Evolutionary conservation across 2,797 vertebrate species (phyloP), one percentile per base, ranked within the genome.

Genomic region (Tolypeutes matacus): DNA sequence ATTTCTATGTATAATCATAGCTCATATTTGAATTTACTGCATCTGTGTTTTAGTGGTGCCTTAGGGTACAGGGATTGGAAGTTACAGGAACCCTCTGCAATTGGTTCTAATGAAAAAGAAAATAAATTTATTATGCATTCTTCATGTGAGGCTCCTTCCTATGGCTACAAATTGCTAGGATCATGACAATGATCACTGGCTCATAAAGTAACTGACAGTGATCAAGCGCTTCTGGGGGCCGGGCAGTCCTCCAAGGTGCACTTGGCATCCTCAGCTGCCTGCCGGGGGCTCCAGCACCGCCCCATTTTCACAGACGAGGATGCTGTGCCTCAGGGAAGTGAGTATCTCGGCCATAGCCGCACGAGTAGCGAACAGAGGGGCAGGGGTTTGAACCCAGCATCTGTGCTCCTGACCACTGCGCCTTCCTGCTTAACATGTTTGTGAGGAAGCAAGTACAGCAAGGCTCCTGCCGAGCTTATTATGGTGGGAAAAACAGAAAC

Each of bases 41-140:
- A 8, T 75, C 89, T 31, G 51, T 29, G 17, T 60, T 60, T 88
- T 56, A 46, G 60, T 9, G 17, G 15, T 20, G 62, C 91, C 73
- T 31, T 25, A 12, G 69, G 89, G 49, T 60, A 3, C 51, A 69
- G 34, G 13, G 70, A 83, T 6, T 36, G 34, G 51, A 90, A 90
- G 82, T 73, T 42, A 72, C 27, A 88, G 93, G 81, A 92, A 82
- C 56, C 34, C 87, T 88, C 62, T n/a, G 69, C 65, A 86, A 67
- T 11, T 60, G 60, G 69, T 77, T 39, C 85, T 42, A 42, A 81
- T 31, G 36, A 49, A 49, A 84, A 42, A 80, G 58, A 85, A 67
- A 58, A 85, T 62, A 77, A 69, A 67, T 62, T 51, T 9, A 82
- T n/a, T 34, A 64, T 58, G 21, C 42, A 14, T 6, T 39, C 67